Conservation (phyloP, 2,797 vertebrate genomes). For the Paratrypauchen microcephalus region DNA sequence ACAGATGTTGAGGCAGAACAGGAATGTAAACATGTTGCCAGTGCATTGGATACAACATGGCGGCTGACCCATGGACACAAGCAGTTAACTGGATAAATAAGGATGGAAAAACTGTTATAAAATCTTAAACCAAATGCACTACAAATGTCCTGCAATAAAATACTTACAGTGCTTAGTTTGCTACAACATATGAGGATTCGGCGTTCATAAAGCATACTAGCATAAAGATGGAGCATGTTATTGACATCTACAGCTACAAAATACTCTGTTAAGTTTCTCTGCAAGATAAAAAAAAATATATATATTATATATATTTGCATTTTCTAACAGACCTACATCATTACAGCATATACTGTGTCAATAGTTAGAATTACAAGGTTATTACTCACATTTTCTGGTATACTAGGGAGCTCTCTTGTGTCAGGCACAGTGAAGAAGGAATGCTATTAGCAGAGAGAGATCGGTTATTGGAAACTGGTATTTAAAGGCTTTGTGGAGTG, state of each 20-base stretch:
- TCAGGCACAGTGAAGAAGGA: constrained; percentile 96
- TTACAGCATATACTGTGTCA: not conserved
- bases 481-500: not conserved
- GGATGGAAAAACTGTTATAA: not conserved
- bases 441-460: constrained; percentile 76
- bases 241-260: constrained; percentile 98
- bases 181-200: constrained; percentile 95
- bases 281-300: constrained; percentile 62
- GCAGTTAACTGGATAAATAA: constrained; percentile 86
- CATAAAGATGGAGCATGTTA: constrained; percentile 98
- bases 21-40: constrained; percentile 99
- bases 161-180: constrained; percentile 97
- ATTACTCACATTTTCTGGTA: constrained; percentile 95
- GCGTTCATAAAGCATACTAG: constrained; percentile 96
- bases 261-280: constrained; percentile 98
- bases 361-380: not conserved
- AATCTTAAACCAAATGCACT: not conserved
- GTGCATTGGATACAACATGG: constrained; percentile 97
- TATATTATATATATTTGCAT: not conserved
- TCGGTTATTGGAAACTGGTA: not conserved
- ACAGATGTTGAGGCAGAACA: constrained; percentile 91
- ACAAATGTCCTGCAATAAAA: constrained; percentile 12
- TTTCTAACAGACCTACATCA: not conserved
- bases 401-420: constrained; percentile 90
- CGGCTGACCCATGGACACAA: constrained; percentile 94